Evolutionary conservation across 1,140 invertebrate genomes (phyloP), one percentile per base, ranked within the genome.

Genomic region (Chionoecetes opilio): DNA sequence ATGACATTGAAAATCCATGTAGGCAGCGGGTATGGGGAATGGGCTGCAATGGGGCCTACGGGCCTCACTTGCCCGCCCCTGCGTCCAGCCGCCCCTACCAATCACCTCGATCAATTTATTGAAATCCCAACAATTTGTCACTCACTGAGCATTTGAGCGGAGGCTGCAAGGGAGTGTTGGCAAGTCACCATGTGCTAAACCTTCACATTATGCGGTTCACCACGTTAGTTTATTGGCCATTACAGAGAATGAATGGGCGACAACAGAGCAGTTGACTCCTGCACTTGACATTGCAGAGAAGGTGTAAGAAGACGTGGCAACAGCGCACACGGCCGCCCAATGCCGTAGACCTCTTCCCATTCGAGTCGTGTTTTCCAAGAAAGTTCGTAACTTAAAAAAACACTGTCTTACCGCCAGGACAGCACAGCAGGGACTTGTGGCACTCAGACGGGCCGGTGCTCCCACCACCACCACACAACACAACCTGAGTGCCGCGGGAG

Each of bases 221-320:
- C 88, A 86, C 35, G 89, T 17, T 53, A 91, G 32, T 91, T 91
- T 94, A 94, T 94, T 91, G 88, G 53, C 75, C 93, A 85, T 94
- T 94, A 91, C 35, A 46, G 93, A 84, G 93, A 94, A 94, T 94
- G 93, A 94, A 94, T 94, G 93, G 93, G 93, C 93, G 93, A 85
- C 75, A 91, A 53, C 29, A 53, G 88, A 91, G 88, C 88, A 94
- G 93, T 94, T 94, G 89, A 94, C 93, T 94, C 93, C 88, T 94
- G 93, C 93, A 94, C 93, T 94, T 94, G 93, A 91, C 89, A 91
- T 94, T 94, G 93, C 88, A 94, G 88, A 85, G 93, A 93, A 94
- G 93, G 93, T 94, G 93, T 94, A 89, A 86, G 89, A 82, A 94
- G 89, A 94, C 89, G 93, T 94, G 93, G 93, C 93, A 94, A 91